A percentile compares a stretch with the other conserved stretches of the same genome.
Conservation (phyloP, 2,888 invertebrate species). For the Strigamia maritima region DNA sequence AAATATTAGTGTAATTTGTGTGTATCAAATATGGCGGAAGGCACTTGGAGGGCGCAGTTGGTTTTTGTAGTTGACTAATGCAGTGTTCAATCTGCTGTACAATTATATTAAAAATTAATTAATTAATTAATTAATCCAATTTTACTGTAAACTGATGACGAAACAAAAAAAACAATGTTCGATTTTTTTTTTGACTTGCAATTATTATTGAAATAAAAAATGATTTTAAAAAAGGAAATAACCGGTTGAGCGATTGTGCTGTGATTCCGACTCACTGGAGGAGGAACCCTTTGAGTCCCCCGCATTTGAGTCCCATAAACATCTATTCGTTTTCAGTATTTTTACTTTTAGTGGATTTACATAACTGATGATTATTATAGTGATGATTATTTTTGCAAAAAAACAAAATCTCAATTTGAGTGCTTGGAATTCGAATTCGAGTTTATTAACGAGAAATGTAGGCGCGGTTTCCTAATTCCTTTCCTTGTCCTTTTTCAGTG, state of each 20-base stretch:
- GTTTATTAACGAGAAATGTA: not conserved
- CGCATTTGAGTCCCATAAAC: constrained; percentile 38
- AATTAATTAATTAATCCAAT: constrained; percentile 30
- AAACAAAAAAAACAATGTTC: constrained; percentile 25
- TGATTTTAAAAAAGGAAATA: constrained; percentile 29
- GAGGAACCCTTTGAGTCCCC: constrained; percentile 37
- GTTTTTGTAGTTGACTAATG: constrained; percentile 32
- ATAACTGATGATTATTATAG: not conserved
- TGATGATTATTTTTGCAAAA: not conserved
- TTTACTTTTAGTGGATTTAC: constrained; percentile 3
- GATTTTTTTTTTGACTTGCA: constrained; percentile 26
- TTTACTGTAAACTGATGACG: constrained; percentile 32
- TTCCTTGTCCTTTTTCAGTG: constrained; percentile 38
- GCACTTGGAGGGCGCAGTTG: constrained; percentile 30
- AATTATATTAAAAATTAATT: not conserved
- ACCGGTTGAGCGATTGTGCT: constrained; percentile 21
- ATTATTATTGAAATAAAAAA: constrained; percentile 33
- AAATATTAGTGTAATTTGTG: constrained; percentile 32
- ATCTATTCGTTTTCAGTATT: not conserved
- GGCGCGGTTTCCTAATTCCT: constrained; percentile 9
- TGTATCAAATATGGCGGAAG: constrained; percentile 34
- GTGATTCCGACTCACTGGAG: constrained; percentile 34
- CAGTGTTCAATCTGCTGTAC: constrained; percentile 27
- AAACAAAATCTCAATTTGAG: constrained; percentile 32
- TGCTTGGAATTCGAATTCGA: constrained; percentile 25